Evolutionary conservation across 2,797 vertebrate species (phyloP).

Genomic region (Mallotus villosus): DNA sequence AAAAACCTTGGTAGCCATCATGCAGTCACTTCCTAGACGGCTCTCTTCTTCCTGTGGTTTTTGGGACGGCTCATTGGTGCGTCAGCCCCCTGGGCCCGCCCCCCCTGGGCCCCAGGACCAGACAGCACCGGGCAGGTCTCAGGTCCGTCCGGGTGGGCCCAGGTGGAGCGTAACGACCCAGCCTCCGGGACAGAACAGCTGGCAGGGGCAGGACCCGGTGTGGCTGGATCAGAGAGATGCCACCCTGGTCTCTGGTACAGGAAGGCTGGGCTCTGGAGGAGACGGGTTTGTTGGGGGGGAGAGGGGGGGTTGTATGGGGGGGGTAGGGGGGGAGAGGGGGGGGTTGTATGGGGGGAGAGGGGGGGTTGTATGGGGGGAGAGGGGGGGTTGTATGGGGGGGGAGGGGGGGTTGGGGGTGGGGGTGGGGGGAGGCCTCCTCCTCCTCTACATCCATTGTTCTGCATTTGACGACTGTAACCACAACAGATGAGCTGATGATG

Average conservation of each 20-base stretch:
- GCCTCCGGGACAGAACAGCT: too few species aligned
- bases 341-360: neutral
- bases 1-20: neutral
- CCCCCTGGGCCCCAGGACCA: too few species aligned
- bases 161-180: too few species aligned
- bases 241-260: neutral
- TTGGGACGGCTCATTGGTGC: too few species aligned
- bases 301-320: constrained; percentile 11
- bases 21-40: too few species aligned
- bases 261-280: neutral
- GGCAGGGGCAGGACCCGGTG: too few species aligned
- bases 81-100: too few species aligned
- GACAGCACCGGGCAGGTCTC: too few species aligned
- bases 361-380: neutral
- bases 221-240: too few species aligned
- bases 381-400: neutral
- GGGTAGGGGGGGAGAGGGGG: constrained; percentile 4
- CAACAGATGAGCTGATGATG: constrained; percentile 42
- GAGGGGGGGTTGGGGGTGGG: constrained; percentile 17
- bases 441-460: constrained; percentile 40
- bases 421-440: neutral
- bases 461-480: constrained; percentile 55
- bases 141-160: too few species aligned
- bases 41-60: too few species aligned
- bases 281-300: neutral